These are phyloP conservation scores for Mesochorus sp. DNA, from an alignment of 2,888 invertebrate species.

Conservation along the genomic window DNA sequence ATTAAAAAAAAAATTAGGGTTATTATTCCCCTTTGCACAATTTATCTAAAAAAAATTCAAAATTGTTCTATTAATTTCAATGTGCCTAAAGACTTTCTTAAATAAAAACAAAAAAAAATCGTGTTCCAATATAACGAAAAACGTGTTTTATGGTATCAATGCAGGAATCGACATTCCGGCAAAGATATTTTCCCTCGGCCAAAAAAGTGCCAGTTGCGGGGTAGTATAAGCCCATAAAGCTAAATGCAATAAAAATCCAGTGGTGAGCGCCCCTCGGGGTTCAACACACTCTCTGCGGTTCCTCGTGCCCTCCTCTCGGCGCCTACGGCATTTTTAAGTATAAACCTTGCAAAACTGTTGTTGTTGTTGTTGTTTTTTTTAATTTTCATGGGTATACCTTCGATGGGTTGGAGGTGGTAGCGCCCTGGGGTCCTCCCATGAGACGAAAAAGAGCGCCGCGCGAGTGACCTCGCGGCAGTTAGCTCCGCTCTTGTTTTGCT, in stretches of 20 bases:
- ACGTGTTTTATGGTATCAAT: too few relatives aligned
- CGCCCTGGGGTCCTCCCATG: conserved; percentile 82
- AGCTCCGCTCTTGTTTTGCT: conserved; percentile 70
- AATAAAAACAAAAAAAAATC: too few relatives aligned
- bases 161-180: background rate
- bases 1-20: background rate
- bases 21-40: background rate
- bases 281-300: conserved; percentile 38
- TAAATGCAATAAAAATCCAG: conserved; percentile 4
- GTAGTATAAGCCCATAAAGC: conserved; percentile 15
- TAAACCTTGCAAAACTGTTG: conserved; percentile 62
- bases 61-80: too few relatives aligned
- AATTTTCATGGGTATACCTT: conserved; percentile 25
- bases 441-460: conserved; percentile 65
- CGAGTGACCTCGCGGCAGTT: conserved; percentile 77
- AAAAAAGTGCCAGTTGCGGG: background rate
- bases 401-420: conserved; percentile 21
- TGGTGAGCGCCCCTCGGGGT: conserved; percentile 16
- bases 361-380: too few relatives aligned
- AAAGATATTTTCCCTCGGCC: background rate
- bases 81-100: too few relatives aligned
- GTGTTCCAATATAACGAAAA: too few relatives aligned
- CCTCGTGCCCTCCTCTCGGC: conserved; percentile 2
- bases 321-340: conserved; percentile 26
- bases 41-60: background rate